Evolutionary conservation across 2,797 vertebrate species (phyloP).

Genomic region (Atherinosoma microstoma): DNA sequence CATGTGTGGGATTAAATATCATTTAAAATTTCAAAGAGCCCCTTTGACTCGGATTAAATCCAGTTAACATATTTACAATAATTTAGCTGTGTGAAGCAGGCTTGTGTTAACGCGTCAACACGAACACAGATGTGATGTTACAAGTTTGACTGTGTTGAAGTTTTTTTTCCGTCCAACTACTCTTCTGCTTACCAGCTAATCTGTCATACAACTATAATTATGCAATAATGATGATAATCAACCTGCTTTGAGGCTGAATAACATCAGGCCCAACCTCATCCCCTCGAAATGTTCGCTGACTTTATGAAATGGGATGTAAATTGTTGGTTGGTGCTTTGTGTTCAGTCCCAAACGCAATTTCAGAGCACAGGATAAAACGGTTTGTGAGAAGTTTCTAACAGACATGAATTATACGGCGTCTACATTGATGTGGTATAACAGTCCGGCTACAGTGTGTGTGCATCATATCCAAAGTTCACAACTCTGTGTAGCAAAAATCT

Average conservation of each 20-base stretch:
- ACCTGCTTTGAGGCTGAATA: conserved; percentile 63
- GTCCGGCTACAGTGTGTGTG: not conserved
- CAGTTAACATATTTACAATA: conserved; percentile 23
- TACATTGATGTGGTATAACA: not conserved
- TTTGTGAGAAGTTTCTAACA: not conserved
- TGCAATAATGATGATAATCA: conserved; percentile 47
- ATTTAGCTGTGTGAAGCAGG: not conserved
- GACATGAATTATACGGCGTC: not conserved
- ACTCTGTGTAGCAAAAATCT: not conserved
- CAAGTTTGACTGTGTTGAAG: conserved; percentile 16
- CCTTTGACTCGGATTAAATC: conserved; percentile 20
- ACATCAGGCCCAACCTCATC: conserved; percentile 32
- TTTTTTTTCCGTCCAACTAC: conserved; percentile 31
- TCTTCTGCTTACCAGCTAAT: conserved; percentile 41
- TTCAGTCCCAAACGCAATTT: conserved; percentile 62
- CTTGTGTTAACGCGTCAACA: no score
- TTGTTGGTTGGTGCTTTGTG: conserved; percentile 12
- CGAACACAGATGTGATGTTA: not conserved
- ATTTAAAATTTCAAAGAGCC: conserved; percentile 13
- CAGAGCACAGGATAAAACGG: conserved; percentile 50
- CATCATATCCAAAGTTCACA: not conserved
- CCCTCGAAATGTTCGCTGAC: not conserved
- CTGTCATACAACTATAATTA: conserved; percentile 37
- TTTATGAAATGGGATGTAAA: not conserved
- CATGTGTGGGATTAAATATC: conserved; percentile 17